These are phyloP conservation scores for Conus ventricosus DNA, from an alignment of 1,140 invertebrate genomes.

Conservation along the genomic window DNA sequence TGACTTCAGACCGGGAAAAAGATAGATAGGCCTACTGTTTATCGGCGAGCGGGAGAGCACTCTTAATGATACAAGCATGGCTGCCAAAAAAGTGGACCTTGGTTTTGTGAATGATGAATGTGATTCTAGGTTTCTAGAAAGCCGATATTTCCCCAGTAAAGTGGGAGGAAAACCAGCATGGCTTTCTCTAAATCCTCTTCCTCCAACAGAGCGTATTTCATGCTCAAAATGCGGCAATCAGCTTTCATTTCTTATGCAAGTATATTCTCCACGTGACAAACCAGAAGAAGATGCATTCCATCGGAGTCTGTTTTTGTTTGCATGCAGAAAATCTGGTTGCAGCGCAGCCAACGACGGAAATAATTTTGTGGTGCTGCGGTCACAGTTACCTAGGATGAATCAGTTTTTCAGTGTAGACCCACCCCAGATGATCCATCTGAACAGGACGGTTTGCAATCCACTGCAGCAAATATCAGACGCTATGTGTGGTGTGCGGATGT, in stretches of 20 bases:
- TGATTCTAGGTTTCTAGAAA: slow-evolving; percentile 77
- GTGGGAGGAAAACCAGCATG: slow-evolving; percentile 93
- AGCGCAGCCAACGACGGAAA: slow-evolving; percentile 80
- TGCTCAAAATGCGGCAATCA: slow-evolving; percentile 85
- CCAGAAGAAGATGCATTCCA: slow-evolving; percentile 82
- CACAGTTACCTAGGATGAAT: slow-evolving; percentile 85
- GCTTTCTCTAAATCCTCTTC: slow-evolving; percentile 86
- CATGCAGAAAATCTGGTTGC: slow-evolving; percentile 86
- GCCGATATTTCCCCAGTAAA: slow-evolving; percentile 93
- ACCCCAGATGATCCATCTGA: slow-evolving; percentile 73
- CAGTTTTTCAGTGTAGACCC: slow-evolving; percentile 85
- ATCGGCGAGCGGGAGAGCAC: not conserved
- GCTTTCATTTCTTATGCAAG: slow-evolving; percentile 89
- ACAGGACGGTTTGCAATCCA: slow-evolving; percentile 66
- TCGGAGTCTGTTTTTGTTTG: slow-evolving; percentile 90
- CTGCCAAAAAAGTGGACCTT: slow-evolving; percentile 59
- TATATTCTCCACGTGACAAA: slow-evolving; percentile 86
- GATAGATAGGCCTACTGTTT: no score
- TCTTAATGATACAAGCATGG: not conserved
- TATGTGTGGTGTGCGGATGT: slow-evolving; percentile 89
- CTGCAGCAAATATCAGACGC: slow-evolving; percentile 54
- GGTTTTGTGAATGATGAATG: slow-evolving; percentile 69
- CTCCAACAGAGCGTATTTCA: slow-evolving; percentile 79
- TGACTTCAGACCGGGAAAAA: no score
- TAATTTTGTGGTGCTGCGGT: slow-evolving; percentile 87